phyloP scores from a whole-genome alignment of 2,797 vertebrate species.

The Hypotaenidia okinawae region DNA sequence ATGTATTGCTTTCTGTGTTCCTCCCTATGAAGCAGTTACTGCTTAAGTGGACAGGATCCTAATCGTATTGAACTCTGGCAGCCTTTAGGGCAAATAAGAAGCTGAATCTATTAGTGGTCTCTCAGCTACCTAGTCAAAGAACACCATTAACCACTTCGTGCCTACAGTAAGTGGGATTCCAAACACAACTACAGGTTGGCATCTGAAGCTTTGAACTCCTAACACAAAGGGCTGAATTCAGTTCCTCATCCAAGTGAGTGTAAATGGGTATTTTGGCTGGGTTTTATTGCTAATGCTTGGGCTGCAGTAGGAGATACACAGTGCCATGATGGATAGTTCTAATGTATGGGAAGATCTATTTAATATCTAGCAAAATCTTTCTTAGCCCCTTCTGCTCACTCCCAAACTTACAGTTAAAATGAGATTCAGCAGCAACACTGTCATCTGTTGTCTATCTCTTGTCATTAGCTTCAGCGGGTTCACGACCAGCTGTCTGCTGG shows the following conservation, averaged over 20 bases:
- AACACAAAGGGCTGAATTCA: neutral
- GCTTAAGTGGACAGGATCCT: constrained; percentile 35
- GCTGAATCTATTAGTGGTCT: neutral
- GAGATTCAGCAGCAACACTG: neutral
- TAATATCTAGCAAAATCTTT: neutral
- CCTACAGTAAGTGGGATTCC: neutral
- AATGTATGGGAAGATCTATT: neutral
- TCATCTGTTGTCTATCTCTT: neutral
- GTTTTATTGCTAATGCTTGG: neutral
- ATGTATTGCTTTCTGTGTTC: neutral
- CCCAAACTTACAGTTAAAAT: neutral
- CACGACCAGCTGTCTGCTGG: neutral
- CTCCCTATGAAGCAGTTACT: constrained; percentile 3
- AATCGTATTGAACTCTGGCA: neutral
- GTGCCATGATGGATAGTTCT: neutral
- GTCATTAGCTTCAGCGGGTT: neutral
- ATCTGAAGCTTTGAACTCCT: neutral
- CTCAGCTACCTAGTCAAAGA: neutral
- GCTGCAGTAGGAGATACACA: neutral
- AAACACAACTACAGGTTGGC: neutral
- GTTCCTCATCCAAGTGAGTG: neutral
- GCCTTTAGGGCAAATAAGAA: constrained; percentile 36
- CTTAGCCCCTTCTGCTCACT: neutral
- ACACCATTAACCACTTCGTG: neutral
- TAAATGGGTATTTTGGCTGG: neutral